These are phyloP conservation scores for Dromococcyx pavoninus DNA, from an alignment of 2,797 vertebrate species.

Conservation along the genomic window DNA sequence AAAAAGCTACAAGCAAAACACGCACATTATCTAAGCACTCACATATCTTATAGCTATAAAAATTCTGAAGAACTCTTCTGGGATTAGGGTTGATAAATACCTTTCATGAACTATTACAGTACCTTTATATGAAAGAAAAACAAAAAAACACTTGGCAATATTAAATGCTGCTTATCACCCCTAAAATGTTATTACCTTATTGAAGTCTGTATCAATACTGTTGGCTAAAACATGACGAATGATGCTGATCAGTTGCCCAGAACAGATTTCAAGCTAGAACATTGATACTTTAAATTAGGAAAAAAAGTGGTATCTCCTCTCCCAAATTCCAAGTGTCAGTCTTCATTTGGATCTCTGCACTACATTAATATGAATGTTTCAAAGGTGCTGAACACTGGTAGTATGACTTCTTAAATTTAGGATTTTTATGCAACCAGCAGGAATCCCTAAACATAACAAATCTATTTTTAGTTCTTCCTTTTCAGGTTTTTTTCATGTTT, in stretches of 20 bases:
- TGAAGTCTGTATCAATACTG: background rate
- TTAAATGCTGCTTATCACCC: background rate
- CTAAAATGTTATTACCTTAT: background rate
- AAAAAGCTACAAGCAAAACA: background rate
- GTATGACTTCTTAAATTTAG: slow-evolving; percentile 6
- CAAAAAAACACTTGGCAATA: background rate
- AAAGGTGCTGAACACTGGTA: background rate
- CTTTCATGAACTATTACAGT: background rate
- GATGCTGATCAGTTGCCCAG: background rate
- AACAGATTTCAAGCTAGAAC: background rate
- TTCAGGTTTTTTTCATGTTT: background rate
- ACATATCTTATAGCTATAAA: background rate
- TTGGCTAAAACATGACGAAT: background rate
- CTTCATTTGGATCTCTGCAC: background rate
- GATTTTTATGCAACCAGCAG: background rate
- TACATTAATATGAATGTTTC: slow-evolving; percentile 2
- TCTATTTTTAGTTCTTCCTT: slow-evolving; percentile 14
- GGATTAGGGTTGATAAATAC: background rate
- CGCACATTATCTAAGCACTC: background rate
- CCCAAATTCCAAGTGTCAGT: slow-evolving; percentile 19
- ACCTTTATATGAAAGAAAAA: slow-evolving; percentile 22
- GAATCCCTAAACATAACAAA: slow-evolving; percentile 15
- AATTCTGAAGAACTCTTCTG: background rate
- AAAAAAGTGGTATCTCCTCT: background rate
- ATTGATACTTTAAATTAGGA: background rate